Evolutionary conservation across 2,797 vertebrate species (phyloP).

Genomic region (Chelon labrosus): DNA sequence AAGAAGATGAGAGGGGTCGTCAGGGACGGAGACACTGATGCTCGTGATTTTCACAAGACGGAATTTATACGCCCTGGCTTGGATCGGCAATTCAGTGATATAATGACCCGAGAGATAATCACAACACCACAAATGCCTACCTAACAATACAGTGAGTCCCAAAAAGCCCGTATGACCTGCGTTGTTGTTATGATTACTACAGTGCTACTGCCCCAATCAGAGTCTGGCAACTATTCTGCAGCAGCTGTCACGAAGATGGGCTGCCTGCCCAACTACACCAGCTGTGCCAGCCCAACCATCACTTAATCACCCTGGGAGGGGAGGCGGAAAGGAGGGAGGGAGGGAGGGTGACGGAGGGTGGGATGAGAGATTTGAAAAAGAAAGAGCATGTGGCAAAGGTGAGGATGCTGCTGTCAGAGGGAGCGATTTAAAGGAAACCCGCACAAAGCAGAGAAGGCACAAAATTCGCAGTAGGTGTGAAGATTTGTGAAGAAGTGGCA

Average conservation of each 20-base stretch:
- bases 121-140: constrained; percentile 38
- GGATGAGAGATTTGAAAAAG: constrained; percentile 29
- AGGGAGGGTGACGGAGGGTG: background rate
- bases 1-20: constrained; percentile 1
- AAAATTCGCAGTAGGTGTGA: too few relatives aligned
- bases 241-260: constrained; percentile 78
- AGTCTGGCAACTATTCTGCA: constrained; percentile 65
- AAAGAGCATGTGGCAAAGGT: constrained; percentile 26
- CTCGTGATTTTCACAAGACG: constrained; percentile 2
- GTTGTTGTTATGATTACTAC: constrained; percentile 65
- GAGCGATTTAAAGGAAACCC: constrained; percentile 9
- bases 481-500: background rate
- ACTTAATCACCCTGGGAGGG: constrained; percentile 71
- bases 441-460: background rate
- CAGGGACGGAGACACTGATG: background rate
- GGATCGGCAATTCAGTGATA: constrained; percentile 51
- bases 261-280: constrained; percentile 72
- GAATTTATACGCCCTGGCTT: constrained; percentile 33
- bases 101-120: constrained; percentile 48
- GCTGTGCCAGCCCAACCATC: constrained; percentile 77
- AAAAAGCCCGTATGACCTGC: constrained; percentile 53
- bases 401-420: constrained; percentile 17
- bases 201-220: constrained; percentile 66
- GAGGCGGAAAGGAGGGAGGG: constrained; percentile 28
- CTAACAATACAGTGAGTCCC: constrained; percentile 44